Conservation (phyloP, 2,797 vertebrate genomes). For the Gobionotothen gibberifrons region DNA sequence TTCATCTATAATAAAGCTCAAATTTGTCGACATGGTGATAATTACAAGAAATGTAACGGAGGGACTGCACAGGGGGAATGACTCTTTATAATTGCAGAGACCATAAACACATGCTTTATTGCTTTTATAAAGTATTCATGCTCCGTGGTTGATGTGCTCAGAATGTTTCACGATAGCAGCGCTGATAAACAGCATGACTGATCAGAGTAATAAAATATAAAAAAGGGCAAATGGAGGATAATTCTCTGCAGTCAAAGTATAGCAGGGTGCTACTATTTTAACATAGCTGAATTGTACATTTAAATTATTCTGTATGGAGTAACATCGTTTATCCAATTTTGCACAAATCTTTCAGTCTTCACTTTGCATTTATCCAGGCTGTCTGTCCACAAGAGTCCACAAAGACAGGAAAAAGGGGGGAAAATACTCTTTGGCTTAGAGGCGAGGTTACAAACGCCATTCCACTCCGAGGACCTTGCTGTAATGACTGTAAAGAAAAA, state of each 20-base stretch:
- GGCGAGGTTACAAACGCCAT: background rate
- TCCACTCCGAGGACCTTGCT: conserved; percentile 20
- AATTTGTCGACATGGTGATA: conserved; percentile 74
- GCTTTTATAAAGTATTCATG: conserved; percentile 85
- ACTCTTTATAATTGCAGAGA: conserved; percentile 73
- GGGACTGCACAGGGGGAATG: conserved; percentile 63
- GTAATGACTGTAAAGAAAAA: conserved; percentile 39
- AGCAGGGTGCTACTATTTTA: conserved; percentile 35
- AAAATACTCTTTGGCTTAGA: conserved; percentile 20
- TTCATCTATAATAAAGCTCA: conserved; percentile 75
- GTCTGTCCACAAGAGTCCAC: background rate
- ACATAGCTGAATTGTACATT: conserved; percentile 25
- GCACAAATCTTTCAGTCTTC: conserved; percentile 3
- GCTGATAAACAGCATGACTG: conserved; percentile 59
- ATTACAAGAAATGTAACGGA: conserved; percentile 71
- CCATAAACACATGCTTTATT: conserved; percentile 81
- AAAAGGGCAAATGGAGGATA: conserved; percentile 70
- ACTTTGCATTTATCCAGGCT: conserved; percentile 13
- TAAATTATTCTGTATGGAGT: background rate
- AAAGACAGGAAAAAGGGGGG: background rate
- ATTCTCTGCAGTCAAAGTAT: conserved; percentile 42
- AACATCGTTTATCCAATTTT: conserved; percentile 24
- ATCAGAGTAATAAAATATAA: conserved; percentile 70
- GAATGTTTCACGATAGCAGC: conserved; percentile 70
- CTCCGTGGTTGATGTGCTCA: conserved; percentile 69